phyloP scores from a whole-genome alignment of 2,797 vertebrate genomes.

The Pipistrellus pipistrellus region DNA sequence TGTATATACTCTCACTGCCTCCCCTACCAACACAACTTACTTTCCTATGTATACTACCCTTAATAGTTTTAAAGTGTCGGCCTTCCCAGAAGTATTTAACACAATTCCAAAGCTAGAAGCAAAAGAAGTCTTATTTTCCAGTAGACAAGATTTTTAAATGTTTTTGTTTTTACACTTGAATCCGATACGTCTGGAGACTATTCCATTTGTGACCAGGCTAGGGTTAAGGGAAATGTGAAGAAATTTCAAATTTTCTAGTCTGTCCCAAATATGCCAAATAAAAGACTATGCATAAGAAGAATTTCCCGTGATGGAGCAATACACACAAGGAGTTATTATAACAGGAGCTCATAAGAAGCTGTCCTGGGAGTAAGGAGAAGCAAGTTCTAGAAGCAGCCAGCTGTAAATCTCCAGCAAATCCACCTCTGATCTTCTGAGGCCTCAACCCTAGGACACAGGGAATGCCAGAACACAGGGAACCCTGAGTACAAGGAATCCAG shows the following conservation, averaged over 20 bases:
- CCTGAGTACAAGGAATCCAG: neutral
- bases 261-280: neutral
- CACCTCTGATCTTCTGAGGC: neutral
- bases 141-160: neutral
- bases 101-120: neutral
- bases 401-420: neutral
- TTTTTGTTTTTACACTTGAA: conserved; percentile 19
- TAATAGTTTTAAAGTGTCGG: conserved; percentile 9
- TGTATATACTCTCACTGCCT: neutral
- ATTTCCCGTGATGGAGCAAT: neutral
- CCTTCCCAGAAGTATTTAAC: neutral
- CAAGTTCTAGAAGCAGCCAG: neutral
- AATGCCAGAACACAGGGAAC: neutral
- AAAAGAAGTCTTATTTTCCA: neutral
- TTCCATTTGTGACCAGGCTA: neutral
- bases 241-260: neutral
- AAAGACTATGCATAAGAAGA: neutral
- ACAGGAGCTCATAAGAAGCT: neutral
- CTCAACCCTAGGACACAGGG: neutral
- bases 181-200: neutral
- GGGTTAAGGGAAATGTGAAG: neutral
- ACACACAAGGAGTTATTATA: neutral
- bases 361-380: neutral
- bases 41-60: neutral
- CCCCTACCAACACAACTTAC: conserved; percentile 5